Evolutionary conservation across 1,140 invertebrate species (phyloP), one percentile per base, ranked within the genome.

Genomic region (Akabosia matsudoensis): DNA sequence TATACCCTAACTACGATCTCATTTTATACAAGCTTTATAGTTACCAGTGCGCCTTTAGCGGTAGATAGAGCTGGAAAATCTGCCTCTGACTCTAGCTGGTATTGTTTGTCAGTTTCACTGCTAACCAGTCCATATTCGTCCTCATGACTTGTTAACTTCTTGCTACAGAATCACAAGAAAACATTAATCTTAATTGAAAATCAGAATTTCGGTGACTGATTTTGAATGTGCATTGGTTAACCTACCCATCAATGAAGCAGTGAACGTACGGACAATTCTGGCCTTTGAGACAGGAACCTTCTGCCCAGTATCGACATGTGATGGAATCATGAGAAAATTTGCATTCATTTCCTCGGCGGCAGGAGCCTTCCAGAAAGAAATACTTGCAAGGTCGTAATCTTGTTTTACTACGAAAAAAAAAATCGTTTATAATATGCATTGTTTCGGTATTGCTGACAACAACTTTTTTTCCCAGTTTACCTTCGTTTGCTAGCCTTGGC

Each of bases 271-370:
- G 76, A 74, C 79, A 79, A 14, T 73, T 70, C 24, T 73, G 73
- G 34, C 76, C 79, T 33, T 79, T 79, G 18, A 77, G 71, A 78
- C 79, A 79, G 4, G 79, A 77, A 14, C 79, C 79, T 74, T 78
- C 79, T 56, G 79, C 79, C 79, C 79, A 79, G 52, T 75, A 79
- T 34, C 79, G 79, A 70, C 79, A 79, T 37, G 79, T 79, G 10
- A 78, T 74, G 24, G 77, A 73, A 37, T 79, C 76, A 45, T 79
- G 79, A 37, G 79, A 79, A 61, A 79, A 79, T 52, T 79, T 79
- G 72, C 79, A 79, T 22, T 79, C 76, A 31, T 73, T 74, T 34
- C 79, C 79, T 18, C 79, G 79, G 26, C 74, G 33, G 64, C 79
- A 79, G 13, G 73, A 75, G 13, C 78, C 78, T 34, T 79, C 78